These are phyloP conservation scores for Lethenteron reissneri DNA, from an alignment of 2,113 vertebrate species.

Conservation along the genomic window DNA sequence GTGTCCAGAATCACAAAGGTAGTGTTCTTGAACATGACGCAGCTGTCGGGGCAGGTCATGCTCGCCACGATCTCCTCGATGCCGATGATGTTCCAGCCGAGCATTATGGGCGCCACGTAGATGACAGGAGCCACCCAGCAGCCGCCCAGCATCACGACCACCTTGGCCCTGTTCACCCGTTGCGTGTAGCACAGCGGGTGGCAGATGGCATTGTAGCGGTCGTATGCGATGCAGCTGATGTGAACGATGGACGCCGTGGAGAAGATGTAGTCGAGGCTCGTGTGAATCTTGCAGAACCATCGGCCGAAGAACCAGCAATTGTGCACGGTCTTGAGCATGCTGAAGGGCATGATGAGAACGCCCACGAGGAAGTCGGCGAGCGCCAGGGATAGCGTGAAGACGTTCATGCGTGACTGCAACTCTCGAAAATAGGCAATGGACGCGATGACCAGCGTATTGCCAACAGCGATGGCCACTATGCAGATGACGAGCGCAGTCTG, in stretches of 20 bases:
- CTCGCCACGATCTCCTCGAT: conserved; percentile 23
- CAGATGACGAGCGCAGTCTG: too few species aligned
- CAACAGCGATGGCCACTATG: conserved; percentile 28
- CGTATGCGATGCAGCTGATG: conserved; percentile 36
- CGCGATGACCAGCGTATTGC: conserved; percentile 34
- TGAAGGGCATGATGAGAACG: conserved; percentile 37
- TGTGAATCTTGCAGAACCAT: conserved; percentile 34
- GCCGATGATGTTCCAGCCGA: conserved; percentile 39
- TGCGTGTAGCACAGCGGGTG: conserved; percentile 40
- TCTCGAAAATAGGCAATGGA: conserved; percentile 35
- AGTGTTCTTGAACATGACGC: too few species aligned
- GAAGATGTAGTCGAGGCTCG: conserved; percentile 33
- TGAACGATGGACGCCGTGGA: conserved; percentile 38
- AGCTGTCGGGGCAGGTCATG: too few species aligned
- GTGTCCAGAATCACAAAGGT: not conserved
- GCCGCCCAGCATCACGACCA: conserved; percentile 32
- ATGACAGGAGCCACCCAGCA: conserved; percentile 43
- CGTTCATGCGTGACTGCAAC: conserved; percentile 33
- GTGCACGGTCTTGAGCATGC: conserved; percentile 35
- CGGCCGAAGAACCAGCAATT: conserved; percentile 36
- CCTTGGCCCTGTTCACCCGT: conserved; percentile 35
- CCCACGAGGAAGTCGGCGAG: conserved; percentile 40
- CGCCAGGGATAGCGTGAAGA: conserved; percentile 33
- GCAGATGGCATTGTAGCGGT: conserved; percentile 41
- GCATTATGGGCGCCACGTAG: conserved; percentile 44